Percentiles rank a stretch among this genome's conserved stretches.
Conservation (phyloP, 1,140 invertebrate species). For the Philopotamus ludificatus region DNA sequence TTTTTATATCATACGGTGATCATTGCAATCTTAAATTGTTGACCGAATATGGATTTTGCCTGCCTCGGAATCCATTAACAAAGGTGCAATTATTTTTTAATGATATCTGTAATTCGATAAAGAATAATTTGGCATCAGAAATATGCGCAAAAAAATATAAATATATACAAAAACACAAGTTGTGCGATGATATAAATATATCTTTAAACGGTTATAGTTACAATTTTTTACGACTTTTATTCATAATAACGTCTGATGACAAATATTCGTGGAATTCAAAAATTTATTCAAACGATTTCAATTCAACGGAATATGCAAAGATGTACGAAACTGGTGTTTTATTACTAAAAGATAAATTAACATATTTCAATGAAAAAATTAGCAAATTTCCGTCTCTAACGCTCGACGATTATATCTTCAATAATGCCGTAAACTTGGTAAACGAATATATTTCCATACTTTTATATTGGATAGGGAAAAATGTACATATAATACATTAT, state of each 20-base stretch:
- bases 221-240: conserved; percentile 37
- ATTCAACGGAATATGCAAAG: not conserved
- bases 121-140: not conserved
- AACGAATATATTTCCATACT: conserved; percentile 5
- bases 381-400: not conserved
- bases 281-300: conserved; percentile 8
- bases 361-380: not conserved
- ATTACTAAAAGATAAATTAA: not conserved
- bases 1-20: conserved; percentile 36
- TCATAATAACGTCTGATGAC: conserved; percentile 19
- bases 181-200: conserved; percentile 26
- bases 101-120: conserved; percentile 10
- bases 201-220: conserved; percentile 18
- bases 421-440: not conserved
- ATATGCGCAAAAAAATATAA: conserved; percentile 28
- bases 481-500: too few species aligned
- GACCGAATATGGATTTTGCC: conserved; percentile 38
- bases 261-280: not conserved
- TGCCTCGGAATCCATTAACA: conserved; percentile 25
- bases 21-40: conserved; percentile 37
- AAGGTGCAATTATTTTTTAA: conserved; percentile 21
- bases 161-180: conserved; percentile 30
- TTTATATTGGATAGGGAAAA: too few species aligned
- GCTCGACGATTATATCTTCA: not conserved
- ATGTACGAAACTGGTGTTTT: not conserved